These are phyloP conservation scores for Xenopus borealis DNA, from an alignment of 2,113 vertebrate genomes.

Conservation along the genomic window DNA sequence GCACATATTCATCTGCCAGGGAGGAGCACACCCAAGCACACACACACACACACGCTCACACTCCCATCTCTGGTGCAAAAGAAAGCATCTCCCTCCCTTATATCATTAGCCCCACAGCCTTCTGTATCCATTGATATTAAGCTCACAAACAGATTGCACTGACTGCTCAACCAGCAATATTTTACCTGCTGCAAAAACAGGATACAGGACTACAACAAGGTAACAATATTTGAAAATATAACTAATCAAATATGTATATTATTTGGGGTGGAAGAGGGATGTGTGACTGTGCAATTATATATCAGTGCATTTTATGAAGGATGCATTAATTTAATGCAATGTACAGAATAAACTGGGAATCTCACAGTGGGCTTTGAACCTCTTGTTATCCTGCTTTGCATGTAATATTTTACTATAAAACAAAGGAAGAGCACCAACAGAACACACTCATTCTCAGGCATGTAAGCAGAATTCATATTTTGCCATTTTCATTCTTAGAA, in stretches of 20 bases:
- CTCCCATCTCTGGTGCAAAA: slow-evolving; percentile 39
- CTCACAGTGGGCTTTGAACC: not conserved
- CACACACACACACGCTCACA: slow-evolving; percentile 16
- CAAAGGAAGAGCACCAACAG: not conserved
- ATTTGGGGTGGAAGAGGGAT: not conserved
- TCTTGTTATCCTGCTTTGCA: too few relatives aligned
- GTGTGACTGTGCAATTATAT: not conserved
- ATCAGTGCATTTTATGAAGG: not conserved
- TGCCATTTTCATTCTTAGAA: too few relatives aligned
- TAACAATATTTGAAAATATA: slow-evolving; percentile 6
- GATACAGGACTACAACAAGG: slow-evolving; percentile 26
- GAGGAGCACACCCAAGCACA: not conserved
- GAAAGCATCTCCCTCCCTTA: slow-evolving; percentile 22
- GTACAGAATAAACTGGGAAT: not conserved
- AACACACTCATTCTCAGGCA: too few relatives aligned
- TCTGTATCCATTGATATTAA: slow-evolving; percentile 23
- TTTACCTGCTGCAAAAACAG: slow-evolving; percentile 18
- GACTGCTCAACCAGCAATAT: not conserved
- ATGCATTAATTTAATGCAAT: not conserved
- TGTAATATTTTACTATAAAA: not conserved
- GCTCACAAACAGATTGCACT: slow-evolving; percentile 1
- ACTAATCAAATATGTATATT: too few relatives aligned
- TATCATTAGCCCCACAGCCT: slow-evolving; percentile 20
- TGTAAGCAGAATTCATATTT: too few relatives aligned
- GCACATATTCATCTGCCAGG: not conserved